Evolutionary conservation across 64 coral and sea anemone genomes (phyloP).

Genomic region (Catalaphyllia jardinei): DNA sequence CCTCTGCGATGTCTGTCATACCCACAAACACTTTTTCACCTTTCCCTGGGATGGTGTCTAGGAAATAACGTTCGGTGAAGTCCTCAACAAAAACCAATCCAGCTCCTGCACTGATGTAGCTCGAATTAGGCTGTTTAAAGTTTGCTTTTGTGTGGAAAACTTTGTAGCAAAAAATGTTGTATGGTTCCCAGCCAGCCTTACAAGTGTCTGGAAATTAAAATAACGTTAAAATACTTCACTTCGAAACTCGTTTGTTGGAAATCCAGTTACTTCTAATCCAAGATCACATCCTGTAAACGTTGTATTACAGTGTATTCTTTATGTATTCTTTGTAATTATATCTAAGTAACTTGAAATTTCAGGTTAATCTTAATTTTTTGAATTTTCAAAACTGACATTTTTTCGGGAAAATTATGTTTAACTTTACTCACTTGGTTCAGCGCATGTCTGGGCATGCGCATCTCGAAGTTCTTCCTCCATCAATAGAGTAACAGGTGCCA

Average conservation of each 20-base stretch:
- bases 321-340: no score
- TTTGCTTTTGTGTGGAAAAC: not conserved
- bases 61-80: not conserved
- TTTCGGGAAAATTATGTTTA: not conserved
- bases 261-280: no score
- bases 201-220: not conserved
- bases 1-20: not conserved
- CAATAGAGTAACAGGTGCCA: not conserved
- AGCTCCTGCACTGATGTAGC: not conserved
- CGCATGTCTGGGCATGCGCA: not conserved
- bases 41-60: not conserved
- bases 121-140: not conserved
- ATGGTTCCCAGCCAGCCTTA: not conserved
- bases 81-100: not conserved
- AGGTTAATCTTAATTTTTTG: no score
- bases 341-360: no score
- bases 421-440: not conserved
- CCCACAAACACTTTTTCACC: not conserved
- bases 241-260: no score
- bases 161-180: conserved; percentile 1
- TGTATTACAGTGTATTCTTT: no score
- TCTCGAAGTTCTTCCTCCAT: not conserved
- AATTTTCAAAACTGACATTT: no score
- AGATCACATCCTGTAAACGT: no score
- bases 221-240: not conserved